Evolutionary conservation across 2,113 vertebrate genomes (phyloP), one percentile per base, ranked within the genome.

Genomic region (Anolis sagrei): DNA sequence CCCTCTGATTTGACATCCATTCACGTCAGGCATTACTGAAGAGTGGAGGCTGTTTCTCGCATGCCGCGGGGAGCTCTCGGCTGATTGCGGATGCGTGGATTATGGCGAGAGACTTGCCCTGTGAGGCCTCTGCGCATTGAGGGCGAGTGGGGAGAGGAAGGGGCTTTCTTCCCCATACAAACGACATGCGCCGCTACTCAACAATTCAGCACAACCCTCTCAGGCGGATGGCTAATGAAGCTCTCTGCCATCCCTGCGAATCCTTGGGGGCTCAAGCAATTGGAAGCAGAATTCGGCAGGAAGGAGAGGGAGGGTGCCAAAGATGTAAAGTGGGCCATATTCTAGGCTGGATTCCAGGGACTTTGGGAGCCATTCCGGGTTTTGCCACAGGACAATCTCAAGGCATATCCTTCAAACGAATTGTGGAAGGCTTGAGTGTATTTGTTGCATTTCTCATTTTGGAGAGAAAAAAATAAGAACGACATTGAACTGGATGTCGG

Each of bases 201-300:
- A 16, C 2, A 2, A 23, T 5, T 5, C 44, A 5, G 5, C 19
- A 2, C 36, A 19, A 36, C 4, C 39, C 29, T 27, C 62, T 0
- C 1, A 8, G 48, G 51, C 23, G 5, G 25, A 0, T 0, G 61
- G 70, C 51, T 80, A 49, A 0, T 1, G 82, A 78, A 58, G 14
- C 0, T 1, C 1, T 11, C 16, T 0, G 62, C 29, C 5, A 25
- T 0, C 70, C 49, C 9, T 27, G 11, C 34, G 2, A 4, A 1
- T 86, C 58, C 27, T 58, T 54, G 72, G 18, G 1, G 49, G 48
- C 34, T 0, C 0, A n/a, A 34, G 58, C 8, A 25, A 1, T 4
- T 14, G 34, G 27, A 85, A 3, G 23, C 9, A 7, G 61, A 27
- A 39, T 27, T 21, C 9, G 10, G 34, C 1, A 44, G 16, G 23